phyloP scores from a whole-genome alignment of 2,888 invertebrate species.

The Octodonta nipae region DNA sequence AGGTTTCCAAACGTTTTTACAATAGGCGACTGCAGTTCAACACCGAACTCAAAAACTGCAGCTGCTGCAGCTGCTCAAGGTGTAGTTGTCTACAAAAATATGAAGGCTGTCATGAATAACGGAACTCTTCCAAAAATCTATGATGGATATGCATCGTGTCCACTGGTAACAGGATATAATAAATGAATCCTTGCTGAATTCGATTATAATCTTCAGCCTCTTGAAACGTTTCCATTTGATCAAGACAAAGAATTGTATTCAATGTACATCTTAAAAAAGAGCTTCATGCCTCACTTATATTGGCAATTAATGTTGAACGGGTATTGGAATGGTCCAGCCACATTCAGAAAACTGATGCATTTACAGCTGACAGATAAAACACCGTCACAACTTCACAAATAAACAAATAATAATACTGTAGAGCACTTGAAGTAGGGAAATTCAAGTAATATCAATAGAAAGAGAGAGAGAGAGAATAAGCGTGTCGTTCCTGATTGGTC shows the following conservation, averaged over 20 bases:
- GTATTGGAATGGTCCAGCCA: conserved; percentile 65
- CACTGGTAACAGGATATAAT: conserved; percentile 73
- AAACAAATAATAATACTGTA: no score
- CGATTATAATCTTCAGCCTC: conserved; percentile 65
- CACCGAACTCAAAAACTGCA: conserved; percentile 93
- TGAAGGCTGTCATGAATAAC: conserved; percentile 53
- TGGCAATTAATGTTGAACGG: conserved; percentile 82
- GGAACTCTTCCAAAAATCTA: conserved; percentile 44
- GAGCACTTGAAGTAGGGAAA: no score
- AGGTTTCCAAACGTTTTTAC: conserved; percentile 78
- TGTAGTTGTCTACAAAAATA: conserved; percentile 62
- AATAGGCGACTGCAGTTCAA: conserved; percentile 82
- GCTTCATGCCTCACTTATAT: conserved; percentile 78
- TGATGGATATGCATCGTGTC: conserved; percentile 94
- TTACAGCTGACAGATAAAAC: conserved; percentile 12
- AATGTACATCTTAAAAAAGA: conserved; percentile 74
- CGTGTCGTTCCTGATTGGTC: no score
- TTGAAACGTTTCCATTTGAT: conserved; percentile 85
- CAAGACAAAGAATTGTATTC: conserved; percentile 54
- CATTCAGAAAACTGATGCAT: conserved; percentile 42
- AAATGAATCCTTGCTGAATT: conserved; percentile 89
- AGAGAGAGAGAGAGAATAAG: no score
- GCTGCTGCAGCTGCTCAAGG: conserved; percentile 87
- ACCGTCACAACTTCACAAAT: no score
- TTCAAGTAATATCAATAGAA: no score